Conservation (phyloP, 1,140 invertebrate species). For the Zaprionus nigranus region DNA sequence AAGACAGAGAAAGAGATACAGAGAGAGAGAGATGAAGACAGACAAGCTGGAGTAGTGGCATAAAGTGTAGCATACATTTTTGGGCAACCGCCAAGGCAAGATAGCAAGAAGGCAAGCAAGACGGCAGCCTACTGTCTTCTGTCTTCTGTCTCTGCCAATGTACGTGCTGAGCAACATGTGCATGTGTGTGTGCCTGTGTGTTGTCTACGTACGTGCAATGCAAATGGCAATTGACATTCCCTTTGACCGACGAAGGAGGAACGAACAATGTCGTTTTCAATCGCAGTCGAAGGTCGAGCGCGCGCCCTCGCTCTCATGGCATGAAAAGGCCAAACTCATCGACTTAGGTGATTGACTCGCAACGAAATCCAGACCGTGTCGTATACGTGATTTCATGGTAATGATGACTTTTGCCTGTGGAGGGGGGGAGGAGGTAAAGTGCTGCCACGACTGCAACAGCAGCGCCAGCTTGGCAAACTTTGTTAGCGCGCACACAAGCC, state of each 20-base stretch:
- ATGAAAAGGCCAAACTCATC: slow-evolving; percentile 74
- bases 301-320: slow-evolving; percentile 32
- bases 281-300: slow-evolving; percentile 67
- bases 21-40: neutral
- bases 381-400: slow-evolving; percentile 76
- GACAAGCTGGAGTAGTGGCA: slow-evolving; percentile 29
- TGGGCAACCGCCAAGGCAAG: slow-evolving; percentile 13
- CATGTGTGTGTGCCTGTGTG: slow-evolving; percentile 1
- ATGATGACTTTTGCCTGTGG: slow-evolving; percentile 22
- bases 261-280: slow-evolving; percentile 72
- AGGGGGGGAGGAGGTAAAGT: neutral
- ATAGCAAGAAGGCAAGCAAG: neutral
- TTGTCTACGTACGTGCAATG: slow-evolving; percentile 47
- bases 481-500: slow-evolving; percentile 10
- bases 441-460: slow-evolving; percentile 16
- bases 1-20: neutral
- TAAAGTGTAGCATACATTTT: slow-evolving; percentile 48
- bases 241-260: slow-evolving; percentile 30
- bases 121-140: neutral
- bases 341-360: slow-evolving; percentile 71
- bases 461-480: slow-evolving; percentile 43
- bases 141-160: neutral
- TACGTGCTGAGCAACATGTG: slow-evolving; percentile 4
- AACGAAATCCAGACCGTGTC: slow-evolving; percentile 48
- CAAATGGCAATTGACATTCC: slow-evolving; percentile 78